Evolutionary conservation across 2,797 vertebrate species (phyloP).

Genomic region (Sarcoramphus papa): DNA sequence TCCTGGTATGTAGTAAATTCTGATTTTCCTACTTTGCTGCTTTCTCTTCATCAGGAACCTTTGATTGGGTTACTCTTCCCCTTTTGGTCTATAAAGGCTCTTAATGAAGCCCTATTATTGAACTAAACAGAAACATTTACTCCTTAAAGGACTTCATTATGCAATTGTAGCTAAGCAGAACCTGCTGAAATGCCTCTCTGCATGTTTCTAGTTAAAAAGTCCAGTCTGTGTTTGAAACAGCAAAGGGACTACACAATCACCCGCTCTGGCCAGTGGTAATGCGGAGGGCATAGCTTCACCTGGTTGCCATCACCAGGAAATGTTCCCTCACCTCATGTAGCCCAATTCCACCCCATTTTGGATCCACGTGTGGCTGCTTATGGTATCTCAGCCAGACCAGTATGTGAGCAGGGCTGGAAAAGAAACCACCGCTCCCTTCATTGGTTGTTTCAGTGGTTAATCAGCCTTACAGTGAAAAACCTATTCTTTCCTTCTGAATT

Average conservation of each 20-base stretch:
- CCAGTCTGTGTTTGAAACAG: background rate
- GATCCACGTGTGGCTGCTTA: background rate
- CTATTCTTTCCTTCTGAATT: background rate
- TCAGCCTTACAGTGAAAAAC: background rate
- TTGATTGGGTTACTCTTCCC: conserved; percentile 2
- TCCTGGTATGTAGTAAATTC: background rate
- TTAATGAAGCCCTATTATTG: conserved; percentile 26
- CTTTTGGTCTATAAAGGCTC: conserved; percentile 6
- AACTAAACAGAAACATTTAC: conserved; percentile 48
- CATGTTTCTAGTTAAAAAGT: background rate
- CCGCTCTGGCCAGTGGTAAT: background rate
- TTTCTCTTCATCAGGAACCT: background rate
- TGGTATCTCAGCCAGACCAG: background rate
- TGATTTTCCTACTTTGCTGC: background rate
- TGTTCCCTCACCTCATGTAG: fast-evolving
- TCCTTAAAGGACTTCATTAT: conserved; percentile 16
- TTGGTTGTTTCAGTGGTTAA: background rate
- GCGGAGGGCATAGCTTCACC: background rate
- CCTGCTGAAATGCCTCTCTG: background rate
- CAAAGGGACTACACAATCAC: background rate
- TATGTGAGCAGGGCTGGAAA: background rate
- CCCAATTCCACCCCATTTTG: background rate
- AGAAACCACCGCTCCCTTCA: background rate
- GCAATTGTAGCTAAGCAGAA: background rate
- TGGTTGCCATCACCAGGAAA: background rate